These are phyloP conservation scores for Progne subis DNA, from an alignment of 2,113 vertebrate genomes.

Conservation along the genomic window DNA sequence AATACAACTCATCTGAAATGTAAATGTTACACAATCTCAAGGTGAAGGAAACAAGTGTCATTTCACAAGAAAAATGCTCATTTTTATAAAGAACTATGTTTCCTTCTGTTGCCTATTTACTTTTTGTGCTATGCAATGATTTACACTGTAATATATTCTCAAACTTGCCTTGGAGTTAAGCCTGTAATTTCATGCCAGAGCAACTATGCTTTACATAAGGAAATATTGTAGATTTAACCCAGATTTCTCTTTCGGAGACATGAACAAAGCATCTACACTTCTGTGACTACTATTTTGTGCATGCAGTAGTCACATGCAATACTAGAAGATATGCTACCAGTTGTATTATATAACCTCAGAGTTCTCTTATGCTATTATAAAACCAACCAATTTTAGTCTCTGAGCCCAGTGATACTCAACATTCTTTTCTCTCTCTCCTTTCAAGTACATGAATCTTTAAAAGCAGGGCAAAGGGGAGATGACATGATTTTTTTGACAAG, in stretches of 20 bases:
- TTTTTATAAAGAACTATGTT: neutral
- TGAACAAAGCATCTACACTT: neutral
- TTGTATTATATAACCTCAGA: neutral
- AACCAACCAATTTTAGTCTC: neutral
- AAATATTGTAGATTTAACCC: neutral
- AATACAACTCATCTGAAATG: neutral
- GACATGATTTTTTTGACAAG: neutral
- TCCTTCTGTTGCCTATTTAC: neutral
- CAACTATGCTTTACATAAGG: neutral
- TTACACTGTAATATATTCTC: neutral
- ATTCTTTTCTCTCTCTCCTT: neutral
- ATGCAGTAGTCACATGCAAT: neutral
- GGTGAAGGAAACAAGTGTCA: neutral
- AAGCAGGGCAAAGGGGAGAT: too few species aligned
- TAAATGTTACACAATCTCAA: neutral
- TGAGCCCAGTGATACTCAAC: neutral
- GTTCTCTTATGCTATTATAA: neutral
- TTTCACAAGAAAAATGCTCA: neutral
- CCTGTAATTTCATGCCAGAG: neutral
- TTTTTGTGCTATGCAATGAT: neutral
- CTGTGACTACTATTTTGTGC: neutral
- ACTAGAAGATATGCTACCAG: rapidly evolving
- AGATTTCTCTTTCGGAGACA: neutral
- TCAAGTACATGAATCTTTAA: neutral
- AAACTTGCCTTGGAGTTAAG: neutral